Base-by-base conservation (phyloP, 2,888 invertebrate genomes). In the Eudemis profundana region DNA sequence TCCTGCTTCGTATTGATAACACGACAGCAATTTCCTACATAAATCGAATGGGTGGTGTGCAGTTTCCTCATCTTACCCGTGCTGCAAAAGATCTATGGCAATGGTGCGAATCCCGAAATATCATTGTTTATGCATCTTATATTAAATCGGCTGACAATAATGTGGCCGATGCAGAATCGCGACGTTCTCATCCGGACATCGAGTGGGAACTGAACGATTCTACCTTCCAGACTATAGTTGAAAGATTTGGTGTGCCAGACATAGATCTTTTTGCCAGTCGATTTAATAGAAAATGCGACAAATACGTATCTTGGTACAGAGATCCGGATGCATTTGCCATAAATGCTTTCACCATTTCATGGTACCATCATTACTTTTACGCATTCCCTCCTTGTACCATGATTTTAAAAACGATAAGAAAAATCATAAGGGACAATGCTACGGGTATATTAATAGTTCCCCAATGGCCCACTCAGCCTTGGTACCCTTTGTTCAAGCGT, bases 1-100 rank as follows among this genome's bases (percentile, higher is more conserved):
- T 36, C 4, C 12, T 36, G 36, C 36, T 71, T 10, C 54, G 69
- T 5, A 57, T 72, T 2, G 69, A 71, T 50, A 70, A 70, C 42
- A 69, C n/a, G n/a, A n/a, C n/a, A n/a, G n/a, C n/a, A n/a, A n/a
- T n/a, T n/a, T n/a, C n/a, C n/a, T n/a, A n/a, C n/a, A n/a, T n/a
- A n/a, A n/a, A n/a, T n/a, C n/a, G n/a, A n/a, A n/a, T n/a, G n/a
- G n/a, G n/a, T n/a, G 69, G 0, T 69, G 66, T 1, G 71, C 69
- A 50, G 17, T 33, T 50, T 17, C 50, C 50, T 50, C 50, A 70
- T 33, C 42, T 68, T 7, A 67, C 63, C 10, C 14, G 62, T 3
- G 15, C 61, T 3, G 64, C 64, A 23, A 42, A 49, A 33, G 7
- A 64, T 7, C 38, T 70, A 44, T 69, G 69, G 69, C 68, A 70